These are phyloP conservation scores for Pantelozetes paolii DNA, from an alignment of 2,888 invertebrate genomes.

Conservation along the genomic window DNA sequence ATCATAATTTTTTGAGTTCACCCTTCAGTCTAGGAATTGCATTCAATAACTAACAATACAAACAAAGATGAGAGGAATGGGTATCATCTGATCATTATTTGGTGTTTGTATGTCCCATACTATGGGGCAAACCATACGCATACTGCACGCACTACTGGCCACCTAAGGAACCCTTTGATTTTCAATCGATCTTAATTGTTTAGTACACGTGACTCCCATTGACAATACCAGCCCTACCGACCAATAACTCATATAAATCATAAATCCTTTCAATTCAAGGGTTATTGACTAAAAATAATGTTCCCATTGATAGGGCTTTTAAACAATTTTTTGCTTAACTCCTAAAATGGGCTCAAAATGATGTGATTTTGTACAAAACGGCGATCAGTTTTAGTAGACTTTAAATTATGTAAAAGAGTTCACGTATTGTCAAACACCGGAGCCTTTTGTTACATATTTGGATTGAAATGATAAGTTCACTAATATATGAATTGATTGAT, in stretches of 20 bases:
- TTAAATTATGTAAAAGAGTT: neutral
- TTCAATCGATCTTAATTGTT: conserved; percentile 27
- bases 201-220: conserved; percentile 1
- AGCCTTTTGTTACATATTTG: no score
- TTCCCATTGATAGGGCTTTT: neutral
- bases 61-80: conserved; percentile 6
- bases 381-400: neutral
- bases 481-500: neutral
- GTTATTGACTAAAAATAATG: conserved; percentile 14
- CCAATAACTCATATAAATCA: conserved; percentile 24
- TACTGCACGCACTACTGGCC: neutral
- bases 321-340: neutral
- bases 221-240: neutral
- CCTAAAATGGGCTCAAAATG: neutral
- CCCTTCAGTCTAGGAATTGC: neutral
- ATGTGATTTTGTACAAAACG: neutral
- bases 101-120: neutral
- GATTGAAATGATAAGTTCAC: neutral
- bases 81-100: neutral
- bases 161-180: conserved; percentile 29
- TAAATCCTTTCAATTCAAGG: neutral
- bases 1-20: neutral
- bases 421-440: neutral
- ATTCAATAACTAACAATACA: neutral
- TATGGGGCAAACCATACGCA: conserved; percentile 19